These are phyloP conservation scores for Sphaerophoria rueppellii DNA, from an alignment of 2,888 invertebrate genomes.

Conservation along the genomic window DNA sequence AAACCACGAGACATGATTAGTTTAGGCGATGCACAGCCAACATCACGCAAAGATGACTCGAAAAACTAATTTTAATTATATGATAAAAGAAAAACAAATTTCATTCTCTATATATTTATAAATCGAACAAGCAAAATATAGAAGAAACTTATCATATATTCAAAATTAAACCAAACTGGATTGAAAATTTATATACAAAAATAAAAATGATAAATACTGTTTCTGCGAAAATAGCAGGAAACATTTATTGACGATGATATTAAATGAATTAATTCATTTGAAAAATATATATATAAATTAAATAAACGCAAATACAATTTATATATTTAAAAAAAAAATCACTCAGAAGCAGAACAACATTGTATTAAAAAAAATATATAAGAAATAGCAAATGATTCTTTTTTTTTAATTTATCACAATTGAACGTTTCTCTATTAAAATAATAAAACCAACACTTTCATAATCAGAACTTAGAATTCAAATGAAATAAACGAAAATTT, in stretches of 20 bases:
- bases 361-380: constrained; percentile 65
- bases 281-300: constrained; percentile 45
- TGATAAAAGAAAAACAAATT: constrained; percentile 57
- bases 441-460: constrained; percentile 36
- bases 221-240: constrained; percentile 71
- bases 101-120: constrained; percentile 68
- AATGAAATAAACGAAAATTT: constrained; percentile 41
- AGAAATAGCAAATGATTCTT: constrained; percentile 65
- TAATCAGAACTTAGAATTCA: constrained; percentile 44
- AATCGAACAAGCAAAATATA: constrained; percentile 74
- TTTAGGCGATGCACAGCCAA: constrained; percentile 84
- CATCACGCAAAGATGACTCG: constrained; percentile 83
- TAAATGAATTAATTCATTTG: constrained; percentile 73
- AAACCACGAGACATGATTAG: constrained; percentile 95
- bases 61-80: constrained; percentile 79
- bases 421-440: constrained; percentile 67
- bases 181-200: constrained; percentile 60
- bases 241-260: constrained; percentile 70
- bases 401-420: constrained; percentile 68
- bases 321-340: constrained; percentile 63
- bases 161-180: constrained; percentile 70
- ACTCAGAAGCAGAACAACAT: constrained; percentile 61
- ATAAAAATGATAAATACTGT: constrained; percentile 42
- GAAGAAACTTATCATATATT: constrained; percentile 68
- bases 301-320: constrained; percentile 60